Evolutionary conservation across 2,888 invertebrate genomes (phyloP).

Genomic region (Amphimallon solstitiale): DNA sequence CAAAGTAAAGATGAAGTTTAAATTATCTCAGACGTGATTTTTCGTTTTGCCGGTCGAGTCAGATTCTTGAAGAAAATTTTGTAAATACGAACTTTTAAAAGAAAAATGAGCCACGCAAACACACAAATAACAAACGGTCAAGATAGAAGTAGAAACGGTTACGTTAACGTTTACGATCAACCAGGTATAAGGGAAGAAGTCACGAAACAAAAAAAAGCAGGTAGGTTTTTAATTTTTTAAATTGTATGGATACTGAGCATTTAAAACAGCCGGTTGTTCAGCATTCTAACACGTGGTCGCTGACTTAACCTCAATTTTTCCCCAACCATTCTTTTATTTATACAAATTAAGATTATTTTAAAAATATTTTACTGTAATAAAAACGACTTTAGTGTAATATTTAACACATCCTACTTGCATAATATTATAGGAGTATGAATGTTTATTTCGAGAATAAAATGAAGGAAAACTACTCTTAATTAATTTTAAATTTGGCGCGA

Average conservation of each 20-base stretch:
- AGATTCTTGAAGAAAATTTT: background rate
- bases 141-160: constrained; percentile 45
- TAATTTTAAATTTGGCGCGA: no score
- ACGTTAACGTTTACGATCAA: constrained; percentile 43
- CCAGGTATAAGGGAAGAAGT: constrained; percentile 33
- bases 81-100: background rate
- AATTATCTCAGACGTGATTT: constrained; percentile 12
- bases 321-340: background rate
- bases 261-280: background rate
- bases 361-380: background rate
- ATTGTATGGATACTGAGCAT: background rate
- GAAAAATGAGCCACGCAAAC: constrained; percentile 31
- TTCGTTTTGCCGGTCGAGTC: background rate
- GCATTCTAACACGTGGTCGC: constrained; percentile 22
- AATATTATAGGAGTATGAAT: no score
- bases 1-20: constrained; percentile 23
- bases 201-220: constrained; percentile 25
- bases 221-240: constrained; percentile 33
- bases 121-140: constrained; percentile 31
- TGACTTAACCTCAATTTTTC: background rate
- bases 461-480: no score
- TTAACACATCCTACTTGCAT: no score
- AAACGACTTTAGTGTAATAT: background rate
- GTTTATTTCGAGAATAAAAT: no score
- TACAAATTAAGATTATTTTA: background rate